A percentile compares a stretch with the other conserved stretches of the same genome.
Evolutionary conservation across 1,140 invertebrate genomes (phyloP).

Genomic region (Andricus grossulariae): DNA sequence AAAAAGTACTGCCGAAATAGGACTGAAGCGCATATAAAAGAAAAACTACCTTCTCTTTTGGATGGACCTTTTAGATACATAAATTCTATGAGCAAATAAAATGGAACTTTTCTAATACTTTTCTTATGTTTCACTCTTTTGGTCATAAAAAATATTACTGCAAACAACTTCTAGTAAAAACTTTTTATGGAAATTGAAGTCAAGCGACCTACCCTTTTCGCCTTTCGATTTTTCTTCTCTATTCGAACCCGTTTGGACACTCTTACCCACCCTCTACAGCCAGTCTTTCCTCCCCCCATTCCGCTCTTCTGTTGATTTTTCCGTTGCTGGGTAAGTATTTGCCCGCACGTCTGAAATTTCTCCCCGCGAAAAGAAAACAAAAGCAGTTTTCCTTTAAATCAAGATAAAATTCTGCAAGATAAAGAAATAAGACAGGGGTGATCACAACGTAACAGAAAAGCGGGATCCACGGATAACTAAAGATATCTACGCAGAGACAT

Average conservation of each 20-base stretch:
- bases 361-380: not conserved
- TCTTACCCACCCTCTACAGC: not conserved
- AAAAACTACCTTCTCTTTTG: too few relatives aligned
- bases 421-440: not conserved
- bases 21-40: too few relatives aligned
- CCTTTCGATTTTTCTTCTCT: not conserved
- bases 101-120: too few relatives aligned
- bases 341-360: not conserved
- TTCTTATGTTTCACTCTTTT: too few relatives aligned
- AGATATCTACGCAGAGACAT: slow-evolving; percentile 24
- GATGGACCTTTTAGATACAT: too few relatives aligned
- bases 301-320: not conserved
- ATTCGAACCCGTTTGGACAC: not conserved
- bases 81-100: too few relatives aligned
- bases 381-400: not conserved
- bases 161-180: too few relatives aligned
- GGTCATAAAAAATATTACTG: too few relatives aligned
- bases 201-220: not conserved
- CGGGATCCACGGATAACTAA: not conserved
- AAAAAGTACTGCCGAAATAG: too few relatives aligned
- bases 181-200: not conserved
- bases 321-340: not conserved
- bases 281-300: not conserved
- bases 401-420: not conserved
- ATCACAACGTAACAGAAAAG: not conserved